A percentile compares a stretch with the other conserved stretches of the same genome.
phyloP scores from a whole-genome alignment of 1,140 invertebrate species.

The Drosophila oshimai region DNA sequence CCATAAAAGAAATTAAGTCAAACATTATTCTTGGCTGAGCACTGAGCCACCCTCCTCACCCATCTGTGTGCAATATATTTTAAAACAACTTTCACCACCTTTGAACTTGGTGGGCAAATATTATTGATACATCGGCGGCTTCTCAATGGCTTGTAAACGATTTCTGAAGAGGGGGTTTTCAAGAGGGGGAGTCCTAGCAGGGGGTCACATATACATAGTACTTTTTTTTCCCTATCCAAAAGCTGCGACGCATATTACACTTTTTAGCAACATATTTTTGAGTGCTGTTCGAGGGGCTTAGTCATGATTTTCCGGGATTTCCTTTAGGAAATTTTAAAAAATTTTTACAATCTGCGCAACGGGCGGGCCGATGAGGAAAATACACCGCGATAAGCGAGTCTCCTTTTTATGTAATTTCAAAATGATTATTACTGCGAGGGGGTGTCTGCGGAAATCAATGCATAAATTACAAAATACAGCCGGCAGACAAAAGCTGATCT shows the following conservation, averaged over 20 bases:
- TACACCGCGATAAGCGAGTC: slow-evolving; percentile 24
- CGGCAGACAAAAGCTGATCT: slow-evolving; percentile 63
- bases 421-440: slow-evolving; percentile 65
- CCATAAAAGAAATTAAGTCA: slow-evolving; percentile 79
- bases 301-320: slow-evolving; percentile 61
- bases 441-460: slow-evolving; percentile 54
- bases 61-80: slow-evolving; percentile 17
- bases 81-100: slow-evolving; percentile 74
- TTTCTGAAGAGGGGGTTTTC: slow-evolving; percentile 33
- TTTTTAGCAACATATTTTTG: slow-evolving; percentile 66
- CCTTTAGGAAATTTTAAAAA: slow-evolving; percentile 54
- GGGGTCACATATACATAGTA: slow-evolving; percentile 39
- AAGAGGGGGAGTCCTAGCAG: slow-evolving; percentile 21
- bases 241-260: slow-evolving; percentile 66
- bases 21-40: slow-evolving; percentile 63
- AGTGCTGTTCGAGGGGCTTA: slow-evolving; percentile 65
- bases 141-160: slow-evolving; percentile 77
- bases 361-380: slow-evolving; percentile 61
- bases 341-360: slow-evolving; percentile 67
- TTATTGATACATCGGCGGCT: slow-evolving; percentile 78
- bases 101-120: slow-evolving; percentile 58
- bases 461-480: slow-evolving; percentile 70
- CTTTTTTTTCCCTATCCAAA: slow-evolving; percentile 6
- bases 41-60: neutral
- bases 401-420: slow-evolving; percentile 64